Conservation (phyloP, 2,113 vertebrate species). For the Salminus brasiliensis region DNA sequence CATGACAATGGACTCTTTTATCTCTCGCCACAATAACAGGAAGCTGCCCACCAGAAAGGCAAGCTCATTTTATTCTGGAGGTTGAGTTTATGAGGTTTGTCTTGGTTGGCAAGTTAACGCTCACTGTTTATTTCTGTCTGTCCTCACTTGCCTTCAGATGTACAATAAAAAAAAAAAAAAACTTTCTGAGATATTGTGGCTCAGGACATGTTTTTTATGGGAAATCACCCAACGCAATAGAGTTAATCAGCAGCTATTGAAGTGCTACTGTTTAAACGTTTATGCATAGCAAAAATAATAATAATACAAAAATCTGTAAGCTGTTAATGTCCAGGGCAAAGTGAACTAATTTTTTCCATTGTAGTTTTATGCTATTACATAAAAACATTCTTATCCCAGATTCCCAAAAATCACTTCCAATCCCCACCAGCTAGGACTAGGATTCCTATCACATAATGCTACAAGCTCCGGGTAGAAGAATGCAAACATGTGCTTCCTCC, state of each 20-base stretch:
- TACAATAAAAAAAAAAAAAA: slow-evolving; percentile 15
- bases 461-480: too few species aligned
- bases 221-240: not conserved
- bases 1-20: slow-evolving; percentile 48
- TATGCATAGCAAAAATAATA: not conserved
- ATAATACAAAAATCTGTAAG: not conserved
- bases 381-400: not conserved
- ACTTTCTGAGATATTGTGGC: not conserved
- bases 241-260: slow-evolving; percentile 19
- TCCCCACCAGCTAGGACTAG: too few species aligned
- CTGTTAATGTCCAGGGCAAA: not conserved
- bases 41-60: slow-evolving; percentile 43
- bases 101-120: slow-evolving; percentile 13
- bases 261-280: not conserved
- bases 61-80: slow-evolving; percentile 26
- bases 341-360: not conserved
- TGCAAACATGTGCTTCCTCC: too few species aligned
- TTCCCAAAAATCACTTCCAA: too few species aligned
- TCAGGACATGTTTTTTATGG: not conserved
- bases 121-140: slow-evolving; percentile 27
- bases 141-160: slow-evolving; percentile 28
- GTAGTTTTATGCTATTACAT: not conserved
- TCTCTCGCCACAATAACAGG: slow-evolving; percentile 46
- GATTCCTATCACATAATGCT: too few species aligned
- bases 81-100: slow-evolving; percentile 42